Percentiles rank a stretch among this genome's conserved stretches.
Conservation (phyloP, 2,888 invertebrate species). For the Zhuqinia jingwanae region DNA sequence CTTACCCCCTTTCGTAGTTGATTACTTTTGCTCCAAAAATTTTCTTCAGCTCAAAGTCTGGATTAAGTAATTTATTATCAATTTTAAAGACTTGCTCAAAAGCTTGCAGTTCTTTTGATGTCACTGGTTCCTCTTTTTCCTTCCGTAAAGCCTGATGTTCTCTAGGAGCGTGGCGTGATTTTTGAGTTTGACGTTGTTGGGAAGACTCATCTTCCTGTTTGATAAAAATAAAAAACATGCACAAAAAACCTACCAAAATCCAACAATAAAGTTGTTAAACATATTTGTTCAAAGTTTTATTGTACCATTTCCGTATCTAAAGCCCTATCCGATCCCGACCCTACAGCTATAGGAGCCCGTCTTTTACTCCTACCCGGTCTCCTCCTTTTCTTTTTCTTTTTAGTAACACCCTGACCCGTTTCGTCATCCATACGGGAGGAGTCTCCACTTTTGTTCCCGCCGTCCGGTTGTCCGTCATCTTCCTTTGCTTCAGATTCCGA, state of each 20-base stretch:
- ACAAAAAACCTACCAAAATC: background rate
- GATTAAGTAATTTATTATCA: constrained; percentile 88
- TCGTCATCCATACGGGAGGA: constrained; percentile 76
- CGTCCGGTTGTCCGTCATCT: constrained; percentile 82
- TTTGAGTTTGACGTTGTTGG: constrained; percentile 84
- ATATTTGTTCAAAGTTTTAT: background rate
- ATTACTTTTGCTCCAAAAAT: constrained; percentile 91
- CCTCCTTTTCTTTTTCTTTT: constrained; percentile 86
- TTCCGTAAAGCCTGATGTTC: constrained; percentile 80
- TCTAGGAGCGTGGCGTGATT: constrained; percentile 85
- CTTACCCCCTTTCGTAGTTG: constrained; percentile 85
- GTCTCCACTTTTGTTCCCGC: constrained; percentile 75
- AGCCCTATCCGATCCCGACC: constrained; percentile 61
- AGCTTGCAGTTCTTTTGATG: constrained; percentile 76
- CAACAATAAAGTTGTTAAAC: background rate
- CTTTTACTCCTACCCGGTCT: constrained; percentile 76
- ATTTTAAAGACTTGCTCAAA: constrained; percentile 84
- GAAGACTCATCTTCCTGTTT: constrained; percentile 86
- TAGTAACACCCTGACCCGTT: constrained; percentile 81
- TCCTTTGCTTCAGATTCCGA: constrained; percentile 88
- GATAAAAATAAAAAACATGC: constrained; percentile 8
- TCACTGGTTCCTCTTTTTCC: constrained; percentile 79
- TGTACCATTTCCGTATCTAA: constrained; percentile 69
- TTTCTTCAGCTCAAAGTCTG: constrained; percentile 89
- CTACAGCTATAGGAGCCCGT: constrained; percentile 12